These are phyloP conservation scores for Cnemophilus loriae DNA, from an alignment of 2,113 vertebrate genomes.

Conservation along the genomic window DNA sequence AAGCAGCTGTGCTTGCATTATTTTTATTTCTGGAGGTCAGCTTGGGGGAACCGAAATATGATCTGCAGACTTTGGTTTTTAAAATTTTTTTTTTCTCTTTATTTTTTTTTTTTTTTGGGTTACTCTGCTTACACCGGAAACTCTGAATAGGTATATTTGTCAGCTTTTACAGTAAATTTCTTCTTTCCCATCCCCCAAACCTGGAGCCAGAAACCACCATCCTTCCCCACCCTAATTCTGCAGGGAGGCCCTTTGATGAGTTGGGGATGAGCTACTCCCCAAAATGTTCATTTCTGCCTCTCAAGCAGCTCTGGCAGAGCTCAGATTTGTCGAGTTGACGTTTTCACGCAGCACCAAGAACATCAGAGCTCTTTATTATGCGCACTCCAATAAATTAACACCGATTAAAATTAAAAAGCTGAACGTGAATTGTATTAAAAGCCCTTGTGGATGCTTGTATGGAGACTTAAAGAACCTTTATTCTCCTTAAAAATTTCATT, in stretches of 20 bases:
- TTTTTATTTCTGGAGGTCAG: conserved; percentile 66
- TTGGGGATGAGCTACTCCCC: background rate
- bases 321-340: background rate
- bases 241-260: background rate
- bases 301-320: background rate
- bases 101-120: background rate
- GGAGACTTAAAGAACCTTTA: background rate
- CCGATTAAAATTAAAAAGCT: background rate
- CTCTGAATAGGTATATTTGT: conserved; percentile 55
- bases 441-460: background rate
- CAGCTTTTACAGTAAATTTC: conserved; percentile 65
- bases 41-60: conserved; percentile 70
- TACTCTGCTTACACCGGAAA: conserved; percentile 67
- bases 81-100: background rate
- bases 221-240: conserved; percentile 38
- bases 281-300: background rate
- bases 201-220: conserved; percentile 44
- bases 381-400: background rate
- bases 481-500: background rate
- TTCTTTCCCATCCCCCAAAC: conserved; percentile 1
- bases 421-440: background rate
- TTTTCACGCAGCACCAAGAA: background rate
- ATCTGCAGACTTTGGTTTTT: conserved; percentile 58
- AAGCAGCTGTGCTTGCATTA: conserved; percentile 62
- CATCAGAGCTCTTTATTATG: background rate